Evolutionary conservation across 2,797 vertebrate genomes (phyloP), one percentile per base, ranked within the genome.

Genomic region (Basileuterus tristriatus): DNA sequence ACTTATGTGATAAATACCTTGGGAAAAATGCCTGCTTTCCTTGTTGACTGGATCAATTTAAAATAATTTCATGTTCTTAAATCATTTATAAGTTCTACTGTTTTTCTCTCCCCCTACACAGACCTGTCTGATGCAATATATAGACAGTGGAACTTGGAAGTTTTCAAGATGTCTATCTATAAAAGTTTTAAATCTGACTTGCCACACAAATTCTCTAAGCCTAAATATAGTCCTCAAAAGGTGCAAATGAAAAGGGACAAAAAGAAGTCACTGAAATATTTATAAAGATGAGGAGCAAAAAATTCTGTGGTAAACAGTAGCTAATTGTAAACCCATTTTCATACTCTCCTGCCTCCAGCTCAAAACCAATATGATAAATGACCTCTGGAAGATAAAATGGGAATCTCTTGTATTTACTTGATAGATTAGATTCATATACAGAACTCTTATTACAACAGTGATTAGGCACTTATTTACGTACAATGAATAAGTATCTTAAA

Each of bases 221-320:
- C 50, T 90, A 86, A 92, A 95, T 92, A 78, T 65, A 93, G 82
- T 71, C 65, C 32, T 89, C 88, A 58, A 85, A 91, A 89, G 53
- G 55, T 90, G 65, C 18, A 95, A 95, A 97, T 79, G 34, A 87
- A 85, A 95, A 91, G 12, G 24, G 59, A 82, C 69, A 87, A 88
- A 95, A 94, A 89, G 32, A 92, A 89, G n/a, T 29, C 62, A n/a
- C 18, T 95, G 50, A 89, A 94, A 92, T 72, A 94, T 88, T 95
- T 81, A 94, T 83, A 76, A 88, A 83, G 47, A 89, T 19, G 3
- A 58, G 17, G 8, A 65, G 29, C 41, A 63, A 64, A 85, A 83
- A 43, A 43, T 12, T 34, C 30, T 44, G 6, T n/a, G 17, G 29
- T 69, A 88, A 96, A 86, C 24, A 91, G 39, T 29, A 88, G 20